Conservation (phyloP, 1,140 invertebrate genomes). For the Acromyrmex echinatior region DNA sequence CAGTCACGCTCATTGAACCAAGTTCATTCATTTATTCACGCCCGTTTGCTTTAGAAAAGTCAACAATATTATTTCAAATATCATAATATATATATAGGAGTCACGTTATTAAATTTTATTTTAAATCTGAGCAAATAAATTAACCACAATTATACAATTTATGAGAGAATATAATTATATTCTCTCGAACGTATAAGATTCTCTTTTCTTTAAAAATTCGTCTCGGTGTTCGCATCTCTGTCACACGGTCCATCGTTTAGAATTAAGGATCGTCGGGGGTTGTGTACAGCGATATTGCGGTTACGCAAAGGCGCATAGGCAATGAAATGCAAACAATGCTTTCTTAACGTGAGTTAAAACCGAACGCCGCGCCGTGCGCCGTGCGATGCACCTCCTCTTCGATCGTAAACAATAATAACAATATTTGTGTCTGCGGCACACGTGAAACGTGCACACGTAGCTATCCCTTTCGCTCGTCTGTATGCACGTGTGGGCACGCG, state of each 20-base stretch:
- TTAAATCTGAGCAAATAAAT: background rate
- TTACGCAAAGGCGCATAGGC: constrained; percentile 44
- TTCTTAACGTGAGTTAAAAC: constrained; percentile 49
- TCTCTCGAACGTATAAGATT: background rate
- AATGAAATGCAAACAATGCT: constrained; percentile 69
- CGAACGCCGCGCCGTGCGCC: background rate
- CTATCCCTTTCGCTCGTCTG: constrained; percentile 3
- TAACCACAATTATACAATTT: background rate
- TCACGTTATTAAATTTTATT: constrained; percentile 7
- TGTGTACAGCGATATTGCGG: constrained; percentile 7
- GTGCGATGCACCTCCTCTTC: constrained; percentile 53
- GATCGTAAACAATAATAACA: constrained; percentile 58
- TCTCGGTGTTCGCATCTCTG: background rate
- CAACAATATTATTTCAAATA: background rate
- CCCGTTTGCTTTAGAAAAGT: background rate
- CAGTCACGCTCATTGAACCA: background rate
- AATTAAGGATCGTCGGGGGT: background rate
- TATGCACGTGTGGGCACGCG: background rate
- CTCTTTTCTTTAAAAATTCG: background rate
- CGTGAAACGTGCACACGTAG: constrained; percentile 40
- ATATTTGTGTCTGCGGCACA: constrained; percentile 53
- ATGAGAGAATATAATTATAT: background rate
- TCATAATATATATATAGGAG: background rate
- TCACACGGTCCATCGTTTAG: background rate
- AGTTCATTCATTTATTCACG: constrained; percentile 10